Percentiles rank a stretch among this genome's conserved stretches.
Evolutionary conservation across 2,797 vertebrate species (phyloP).

Genomic region (Crax fasciolata): DNA sequence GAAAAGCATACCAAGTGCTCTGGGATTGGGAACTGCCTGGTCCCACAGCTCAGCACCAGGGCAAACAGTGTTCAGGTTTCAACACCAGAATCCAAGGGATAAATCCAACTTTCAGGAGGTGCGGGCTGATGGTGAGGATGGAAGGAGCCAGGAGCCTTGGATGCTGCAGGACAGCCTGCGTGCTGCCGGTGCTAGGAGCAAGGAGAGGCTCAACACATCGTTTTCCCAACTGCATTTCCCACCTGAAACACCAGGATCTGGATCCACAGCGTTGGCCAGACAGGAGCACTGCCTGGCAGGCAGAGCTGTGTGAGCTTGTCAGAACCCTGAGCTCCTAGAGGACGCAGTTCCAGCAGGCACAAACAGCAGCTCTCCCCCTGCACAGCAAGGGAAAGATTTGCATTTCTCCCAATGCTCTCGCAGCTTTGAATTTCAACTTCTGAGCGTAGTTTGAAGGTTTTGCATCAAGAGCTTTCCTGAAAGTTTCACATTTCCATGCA

Average conservation of each 20-base stretch:
- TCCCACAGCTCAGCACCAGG: background rate
- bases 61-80: background rate
- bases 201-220: fast-evolving
- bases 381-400: conserved; percentile 19
- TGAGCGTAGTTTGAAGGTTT: background rate
- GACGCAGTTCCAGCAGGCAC: background rate
- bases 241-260: background rate
- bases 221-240: background rate
- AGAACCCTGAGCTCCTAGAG: background rate
- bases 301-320: background rate
- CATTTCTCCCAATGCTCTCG: conserved; percentile 24
- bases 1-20: background rate
- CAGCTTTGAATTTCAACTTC: conserved; percentile 40
- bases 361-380: background rate
- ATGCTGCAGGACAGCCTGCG: fast-evolving
- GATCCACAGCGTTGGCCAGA: fast-evolving
- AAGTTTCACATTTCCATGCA: conserved; percentile 32
- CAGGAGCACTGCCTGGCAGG: background rate
- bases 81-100: background rate
- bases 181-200: fast-evolving
- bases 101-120: background rate
- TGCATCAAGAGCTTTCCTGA: background rate
- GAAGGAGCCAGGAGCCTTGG: background rate
- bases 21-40: fast-evolving
- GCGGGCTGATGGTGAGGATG: background rate